Conservation (phyloP, 2,888 invertebrate genomes). For the Hemicrepidius hirtus region DNA sequence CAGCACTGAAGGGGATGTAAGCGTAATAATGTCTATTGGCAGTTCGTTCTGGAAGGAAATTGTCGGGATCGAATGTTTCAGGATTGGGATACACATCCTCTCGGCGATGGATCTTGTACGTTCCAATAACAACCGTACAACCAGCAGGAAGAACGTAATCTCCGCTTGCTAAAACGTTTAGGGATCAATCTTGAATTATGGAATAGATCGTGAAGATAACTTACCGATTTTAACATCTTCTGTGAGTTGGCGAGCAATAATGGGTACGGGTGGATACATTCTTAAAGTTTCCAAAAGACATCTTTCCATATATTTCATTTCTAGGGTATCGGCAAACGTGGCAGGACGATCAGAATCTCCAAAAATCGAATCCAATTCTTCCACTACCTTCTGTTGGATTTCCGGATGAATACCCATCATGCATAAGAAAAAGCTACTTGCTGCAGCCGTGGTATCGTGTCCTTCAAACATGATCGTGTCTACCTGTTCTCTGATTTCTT, state of each 20-base stretch:
- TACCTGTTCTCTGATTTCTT: constrained; percentile 89
- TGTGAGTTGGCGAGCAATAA: constrained; percentile 83
- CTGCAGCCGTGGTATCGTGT: constrained; percentile 88
- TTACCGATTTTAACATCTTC: constrained; percentile 83
- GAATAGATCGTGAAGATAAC: no score
- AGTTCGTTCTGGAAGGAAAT: no score
- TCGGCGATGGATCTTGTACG: no score
- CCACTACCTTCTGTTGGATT: constrained; percentile 82
- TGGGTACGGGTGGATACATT: constrained; percentile 87
- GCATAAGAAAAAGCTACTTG: constrained; percentile 89
- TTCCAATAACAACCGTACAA: no score
- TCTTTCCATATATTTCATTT: constrained; percentile 89
- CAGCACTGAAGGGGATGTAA: no score
- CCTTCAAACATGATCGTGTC: constrained; percentile 93
- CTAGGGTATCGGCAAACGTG: constrained; percentile 87
- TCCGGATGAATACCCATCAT: constrained; percentile 85
- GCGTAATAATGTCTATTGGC: no score
- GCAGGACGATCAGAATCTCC: constrained; percentile 84
- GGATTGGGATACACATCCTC: no score
- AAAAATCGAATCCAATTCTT: constrained; percentile 85
- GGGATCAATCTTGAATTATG: no score
- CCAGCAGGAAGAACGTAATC: no score
- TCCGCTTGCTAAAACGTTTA: no score
- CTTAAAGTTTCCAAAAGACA: constrained; percentile 88
- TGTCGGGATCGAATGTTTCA: no score